Conservation (phyloP, 2,113 vertebrate genomes). For the Cettia cetti region DNA sequence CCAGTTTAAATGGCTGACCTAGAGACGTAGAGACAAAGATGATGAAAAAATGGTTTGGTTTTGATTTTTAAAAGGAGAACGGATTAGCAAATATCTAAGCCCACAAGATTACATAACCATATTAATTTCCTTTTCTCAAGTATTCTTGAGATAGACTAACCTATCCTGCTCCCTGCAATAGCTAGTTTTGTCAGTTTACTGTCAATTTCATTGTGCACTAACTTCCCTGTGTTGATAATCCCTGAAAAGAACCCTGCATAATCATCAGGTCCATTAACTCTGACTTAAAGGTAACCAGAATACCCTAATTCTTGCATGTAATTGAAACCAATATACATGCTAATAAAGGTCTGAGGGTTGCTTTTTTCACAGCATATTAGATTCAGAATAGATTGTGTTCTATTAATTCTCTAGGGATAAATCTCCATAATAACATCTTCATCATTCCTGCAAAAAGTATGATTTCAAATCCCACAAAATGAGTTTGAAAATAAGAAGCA, state of each 20-base stretch:
- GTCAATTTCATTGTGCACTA: neutral
- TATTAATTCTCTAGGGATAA: neutral
- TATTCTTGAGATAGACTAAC: neutral
- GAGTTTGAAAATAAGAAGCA: neutral
- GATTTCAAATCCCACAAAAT: neutral
- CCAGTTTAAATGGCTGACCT: slow-evolving; percentile 98
- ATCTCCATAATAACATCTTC: neutral
- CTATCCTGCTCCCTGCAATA: neutral
- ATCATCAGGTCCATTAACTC: slow-evolving; percentile 9
- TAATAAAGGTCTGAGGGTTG: slow-evolving; percentile 44
- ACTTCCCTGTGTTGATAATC: neutral
- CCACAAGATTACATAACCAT: neutral
- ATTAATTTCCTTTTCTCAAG: slow-evolving; percentile 12
- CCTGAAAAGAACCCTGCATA: slow-evolving; percentile 15
- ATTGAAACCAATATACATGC: slow-evolving; percentile 49
- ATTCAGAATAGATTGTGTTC: neutral
- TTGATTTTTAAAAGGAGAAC: neutral
- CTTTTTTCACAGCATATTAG: slow-evolving; percentile 35
- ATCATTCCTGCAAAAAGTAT: neutral
- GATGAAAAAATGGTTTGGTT: neutral
- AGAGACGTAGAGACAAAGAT: neutral
- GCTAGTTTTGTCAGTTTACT: neutral
- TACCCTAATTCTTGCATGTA: slow-evolving; percentile 31
- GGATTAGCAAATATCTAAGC: neutral
- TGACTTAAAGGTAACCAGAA: slow-evolving; percentile 42